These are phyloP conservation scores for Orientallactaga sibirica DNA, from an alignment of 2,797 vertebrate species.

Conservation along the genomic window DNA sequence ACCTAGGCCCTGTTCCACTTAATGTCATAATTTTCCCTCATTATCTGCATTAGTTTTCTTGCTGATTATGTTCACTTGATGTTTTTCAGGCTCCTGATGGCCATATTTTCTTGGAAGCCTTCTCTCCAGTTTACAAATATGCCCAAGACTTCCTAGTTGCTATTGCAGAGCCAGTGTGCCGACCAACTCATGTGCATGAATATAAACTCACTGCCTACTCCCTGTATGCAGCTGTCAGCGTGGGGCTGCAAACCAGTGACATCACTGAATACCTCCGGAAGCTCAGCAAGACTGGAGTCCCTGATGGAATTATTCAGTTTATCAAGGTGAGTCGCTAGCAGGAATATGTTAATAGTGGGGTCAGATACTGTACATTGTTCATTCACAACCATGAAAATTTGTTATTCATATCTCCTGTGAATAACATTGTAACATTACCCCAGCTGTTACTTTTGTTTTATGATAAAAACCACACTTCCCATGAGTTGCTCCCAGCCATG, in stretches of 20 bases:
- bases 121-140: constrained; percentile 98
- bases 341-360: neutral
- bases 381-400: neutral
- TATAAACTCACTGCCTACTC: constrained; percentile 99
- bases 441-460: neutral
- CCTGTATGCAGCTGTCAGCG: constrained; percentile 97
- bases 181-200: constrained; percentile 95
- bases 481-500: neutral
- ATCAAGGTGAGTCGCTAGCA: constrained; percentile 91
- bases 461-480: neutral
- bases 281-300: constrained; percentile 98
- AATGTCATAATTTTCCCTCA: too few relatives aligned
- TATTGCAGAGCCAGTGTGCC: constrained; percentile 97
- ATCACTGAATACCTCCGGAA: constrained; percentile 98
- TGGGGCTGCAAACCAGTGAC: constrained; percentile 97
- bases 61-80: neutral
- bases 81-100: constrained; percentile 95
- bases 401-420: neutral
- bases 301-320: constrained; percentile 97
- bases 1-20: too few relatives aligned
- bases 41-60: constrained; percentile 12
- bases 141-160: constrained; percentile 99
- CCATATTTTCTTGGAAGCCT: constrained; percentile 98
- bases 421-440: neutral
- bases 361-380: neutral